Evolutionary conservation across 2,888 invertebrate species (phyloP), one percentile per base, ranked within the genome.

Genomic region (Tachina lurida): DNA sequence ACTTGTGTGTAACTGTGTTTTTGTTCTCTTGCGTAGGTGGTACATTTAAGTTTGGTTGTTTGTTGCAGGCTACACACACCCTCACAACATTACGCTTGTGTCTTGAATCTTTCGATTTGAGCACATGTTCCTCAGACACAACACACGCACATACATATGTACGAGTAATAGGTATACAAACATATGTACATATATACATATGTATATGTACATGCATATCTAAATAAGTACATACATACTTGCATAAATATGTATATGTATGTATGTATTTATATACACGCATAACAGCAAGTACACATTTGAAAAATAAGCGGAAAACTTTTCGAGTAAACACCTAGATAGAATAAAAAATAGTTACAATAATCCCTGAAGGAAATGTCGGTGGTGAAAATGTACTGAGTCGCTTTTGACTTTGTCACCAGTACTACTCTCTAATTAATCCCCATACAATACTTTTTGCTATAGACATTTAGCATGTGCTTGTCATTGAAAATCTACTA

Each of bases 91-190:
- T 88, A 87, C 88, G 90, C 89, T 91, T 88, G 90, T 87, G 88
- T 87, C 88, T 88, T 87, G 88, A 91, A 89, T 91, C 91, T 91
- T 91, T 90, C 89, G 91, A 88, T 89, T 87, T 87, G 87, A 88
- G 87, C 88, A 79, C 54, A 54, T 73, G 71, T 54, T 13, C 15
- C 77, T 39, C 12, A 31, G 31, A 31, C 52, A 17, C 31, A 43
- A 43, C 54, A 60, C 10, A 52, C 17, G 31, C 60, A 62, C 19
- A 60, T 41, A 43, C 43, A 22, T 47, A n/a, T n/a, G n/a, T n/a
- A n/a, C n/a, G n/a, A n/a, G n/a, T n/a, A n/a, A n/a, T n/a, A n/a
- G n/a, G n/a, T n/a, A n/a, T n/a, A n/a, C n/a, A n/a, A n/a, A n/a
- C n/a, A n/a, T n/a, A n/a, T n/a, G n/a, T n/a, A n/a, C n/a, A n/a